A percentile compares a stretch with the other conserved stretches of the same genome.
These are phyloP conservation scores for Azemiops feae DNA, from an alignment of 2,113 vertebrate species.

Conservation along the genomic window DNA sequence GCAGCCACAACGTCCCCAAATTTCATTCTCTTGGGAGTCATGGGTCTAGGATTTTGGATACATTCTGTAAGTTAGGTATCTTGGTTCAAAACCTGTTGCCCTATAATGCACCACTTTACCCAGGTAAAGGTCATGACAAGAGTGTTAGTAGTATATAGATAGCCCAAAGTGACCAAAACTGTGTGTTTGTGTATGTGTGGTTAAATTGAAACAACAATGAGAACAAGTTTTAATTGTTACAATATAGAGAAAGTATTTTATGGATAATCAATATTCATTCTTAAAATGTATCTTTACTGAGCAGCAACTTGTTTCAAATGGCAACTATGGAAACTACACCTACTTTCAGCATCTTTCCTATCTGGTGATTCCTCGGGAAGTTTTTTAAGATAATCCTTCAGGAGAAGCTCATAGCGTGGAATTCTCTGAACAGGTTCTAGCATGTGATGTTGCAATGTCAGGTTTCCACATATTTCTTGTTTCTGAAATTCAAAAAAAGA, in stretches of 20 bases:
- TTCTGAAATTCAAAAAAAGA: conserved; percentile 71
- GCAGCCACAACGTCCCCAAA: background rate
- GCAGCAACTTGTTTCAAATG: background rate
- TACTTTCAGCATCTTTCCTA: conserved; percentile 91
- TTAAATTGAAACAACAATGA: background rate
- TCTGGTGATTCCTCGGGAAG: conserved; percentile 86
- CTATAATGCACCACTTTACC: background rate
- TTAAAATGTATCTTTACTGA: background rate
- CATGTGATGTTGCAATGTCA: conserved; percentile 98
- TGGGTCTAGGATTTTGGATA: background rate
- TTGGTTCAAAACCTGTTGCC: background rate
- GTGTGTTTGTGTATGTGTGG: background rate
- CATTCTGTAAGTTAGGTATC: background rate
- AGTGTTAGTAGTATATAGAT: background rate
- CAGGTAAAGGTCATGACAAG: background rate
- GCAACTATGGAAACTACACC: conserved; percentile 38
- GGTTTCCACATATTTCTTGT: conserved; percentile 91
- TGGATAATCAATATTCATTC: background rate
- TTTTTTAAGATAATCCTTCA: conserved; percentile 95
- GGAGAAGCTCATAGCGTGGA: conserved; percentile 91
- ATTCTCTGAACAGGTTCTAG: conserved; percentile 95
- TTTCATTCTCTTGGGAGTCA: background rate
- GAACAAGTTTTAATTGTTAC: background rate
- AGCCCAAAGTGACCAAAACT: background rate
- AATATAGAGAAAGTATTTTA: background rate